phyloP scores from a whole-genome alignment of 2,888 invertebrate species.

The Pollenia griseotomentosa region DNA sequence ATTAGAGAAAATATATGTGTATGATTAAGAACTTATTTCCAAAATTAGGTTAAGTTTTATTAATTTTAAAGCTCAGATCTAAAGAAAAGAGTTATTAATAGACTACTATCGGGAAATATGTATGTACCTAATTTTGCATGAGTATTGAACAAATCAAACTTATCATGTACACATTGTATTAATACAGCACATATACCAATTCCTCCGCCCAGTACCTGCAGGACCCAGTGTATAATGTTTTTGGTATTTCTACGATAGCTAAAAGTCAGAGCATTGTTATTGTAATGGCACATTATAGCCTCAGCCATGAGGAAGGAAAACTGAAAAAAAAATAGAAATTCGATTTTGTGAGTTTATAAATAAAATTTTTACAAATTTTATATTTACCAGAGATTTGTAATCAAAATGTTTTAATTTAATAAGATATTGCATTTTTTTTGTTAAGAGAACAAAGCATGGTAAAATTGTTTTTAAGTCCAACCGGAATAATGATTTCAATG shows the following conservation, averaged over 20 bases:
- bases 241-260: conserved; percentile 79
- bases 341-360: too few species aligned
- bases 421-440: too few species aligned
- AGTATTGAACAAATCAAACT: conserved; percentile 76
- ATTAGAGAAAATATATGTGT: background rate
- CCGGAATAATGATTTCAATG: too few species aligned
- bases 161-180: conserved; percentile 79
- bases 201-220: conserved; percentile 80
- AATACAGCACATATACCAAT: conserved; percentile 80
- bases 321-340: conserved; percentile 72
- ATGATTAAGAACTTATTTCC: background rate
- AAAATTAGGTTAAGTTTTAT: background rate
- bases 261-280: conserved; percentile 79
- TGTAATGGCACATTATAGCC: conserved; percentile 81
- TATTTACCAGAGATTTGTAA: too few species aligned
- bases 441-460: too few species aligned
- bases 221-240: conserved; percentile 82
- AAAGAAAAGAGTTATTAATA: too few species aligned
- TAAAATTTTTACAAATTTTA: too few species aligned
- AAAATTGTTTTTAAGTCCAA: too few species aligned
- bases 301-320: conserved; percentile 83
- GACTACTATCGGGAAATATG: conserved; percentile 52
- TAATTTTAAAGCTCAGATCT: too few species aligned
- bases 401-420: too few species aligned
- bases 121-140: conserved; percentile 80